Conservation (phyloP, 2,797 vertebrate genomes). For the Paguma larvata region DNA sequence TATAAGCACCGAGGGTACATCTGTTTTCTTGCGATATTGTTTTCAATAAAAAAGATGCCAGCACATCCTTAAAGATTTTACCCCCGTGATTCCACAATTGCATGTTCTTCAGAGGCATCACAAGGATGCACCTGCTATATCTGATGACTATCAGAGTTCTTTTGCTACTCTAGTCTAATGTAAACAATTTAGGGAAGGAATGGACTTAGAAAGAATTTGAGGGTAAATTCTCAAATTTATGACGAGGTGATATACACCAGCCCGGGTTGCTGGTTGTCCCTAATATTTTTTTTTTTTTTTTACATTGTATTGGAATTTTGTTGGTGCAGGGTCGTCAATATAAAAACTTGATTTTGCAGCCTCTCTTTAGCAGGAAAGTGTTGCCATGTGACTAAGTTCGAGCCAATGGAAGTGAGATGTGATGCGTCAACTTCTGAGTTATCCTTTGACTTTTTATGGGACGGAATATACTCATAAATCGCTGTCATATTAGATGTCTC, state of each 20-base stretch:
- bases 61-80: background rate
- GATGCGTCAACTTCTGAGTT: background rate
- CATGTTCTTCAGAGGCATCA: background rate
- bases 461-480: background rate
- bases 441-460: background rate
- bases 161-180: background rate
- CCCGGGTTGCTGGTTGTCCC: background rate
- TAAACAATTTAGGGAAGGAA: constrained; percentile 10
- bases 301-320: background rate
- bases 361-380: background rate
- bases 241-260: background rate
- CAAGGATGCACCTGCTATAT: constrained; percentile 9
- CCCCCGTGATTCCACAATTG: background rate
- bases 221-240: background rate
- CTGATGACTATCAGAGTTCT: background rate
- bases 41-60: constrained; percentile 22
- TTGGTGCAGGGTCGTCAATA: background rate
- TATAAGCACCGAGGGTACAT: background rate
- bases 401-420: background rate
- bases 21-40: background rate
- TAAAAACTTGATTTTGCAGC: background rate
- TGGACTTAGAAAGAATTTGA: background rate
- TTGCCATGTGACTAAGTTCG: background rate
- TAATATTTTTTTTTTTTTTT: constrained; percentile 33
- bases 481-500: background rate